These are phyloP conservation scores for Sesia bembeciformis DNA, from an alignment of 2,888 invertebrate species.

Conservation along the genomic window DNA sequence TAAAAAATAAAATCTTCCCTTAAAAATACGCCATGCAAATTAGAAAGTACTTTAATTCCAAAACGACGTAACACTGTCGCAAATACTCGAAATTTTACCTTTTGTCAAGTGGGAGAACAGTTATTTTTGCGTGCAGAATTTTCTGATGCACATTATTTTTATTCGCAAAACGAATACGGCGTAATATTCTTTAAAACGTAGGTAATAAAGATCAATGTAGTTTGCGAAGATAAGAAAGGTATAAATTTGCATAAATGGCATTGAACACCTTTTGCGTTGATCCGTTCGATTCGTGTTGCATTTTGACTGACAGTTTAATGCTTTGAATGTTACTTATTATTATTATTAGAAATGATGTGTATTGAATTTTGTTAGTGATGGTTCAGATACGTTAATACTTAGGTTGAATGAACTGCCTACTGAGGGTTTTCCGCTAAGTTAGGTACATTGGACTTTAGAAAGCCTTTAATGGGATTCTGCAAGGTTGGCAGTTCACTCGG, in stretches of 20 bases:
- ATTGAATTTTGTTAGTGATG: too few species aligned
- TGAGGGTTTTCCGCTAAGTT: too few species aligned
- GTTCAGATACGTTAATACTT: too few species aligned
- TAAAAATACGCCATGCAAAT: slow-evolving; percentile 71
- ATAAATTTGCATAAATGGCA: slow-evolving; percentile 62
- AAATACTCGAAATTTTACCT: neutral
- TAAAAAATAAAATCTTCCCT: slow-evolving; percentile 61
- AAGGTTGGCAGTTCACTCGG: too few species aligned
- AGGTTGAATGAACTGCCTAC: too few species aligned
- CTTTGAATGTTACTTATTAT: too few species aligned
- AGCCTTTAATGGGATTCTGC: too few species aligned
- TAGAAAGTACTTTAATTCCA: slow-evolving; percentile 26
- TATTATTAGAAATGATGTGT: too few species aligned
- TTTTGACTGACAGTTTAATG: slow-evolving; percentile 57
- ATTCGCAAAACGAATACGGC: neutral
- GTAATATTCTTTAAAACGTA: neutral
- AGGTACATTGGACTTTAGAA: too few species aligned
- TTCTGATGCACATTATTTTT: neutral
- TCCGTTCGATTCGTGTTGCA: slow-evolving; percentile 49
- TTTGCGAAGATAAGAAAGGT: slow-evolving; percentile 16
- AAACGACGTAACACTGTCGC: neutral
- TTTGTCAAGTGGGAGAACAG: neutral
- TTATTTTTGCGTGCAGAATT: neutral
- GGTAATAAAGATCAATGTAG: slow-evolving; percentile 20
- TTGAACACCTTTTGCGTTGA: slow-evolving; percentile 63